Conservation (phyloP, 2,888 invertebrate genomes). For the Tillus elongatus region DNA sequence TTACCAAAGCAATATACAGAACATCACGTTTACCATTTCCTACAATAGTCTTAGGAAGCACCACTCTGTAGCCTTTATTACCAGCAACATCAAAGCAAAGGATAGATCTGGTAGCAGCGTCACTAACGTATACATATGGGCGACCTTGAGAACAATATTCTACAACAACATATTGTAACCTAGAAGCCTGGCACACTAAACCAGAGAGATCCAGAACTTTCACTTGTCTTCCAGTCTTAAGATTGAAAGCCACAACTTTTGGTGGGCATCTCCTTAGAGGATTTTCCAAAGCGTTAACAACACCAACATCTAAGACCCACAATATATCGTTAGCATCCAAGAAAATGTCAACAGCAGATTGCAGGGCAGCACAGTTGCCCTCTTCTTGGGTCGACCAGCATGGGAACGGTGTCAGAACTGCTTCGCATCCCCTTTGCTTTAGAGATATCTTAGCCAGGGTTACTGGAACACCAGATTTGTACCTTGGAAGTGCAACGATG, state of each 20-base stretch:
- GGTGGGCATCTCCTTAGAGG: constrained; percentile 51
- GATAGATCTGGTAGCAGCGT: constrained; percentile 43
- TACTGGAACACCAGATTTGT: constrained; percentile 51
- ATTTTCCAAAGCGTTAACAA: constrained; percentile 50
- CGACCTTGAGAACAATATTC: constrained; percentile 48
- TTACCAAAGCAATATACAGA: constrained; percentile 48
- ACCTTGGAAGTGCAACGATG: constrained; percentile 52
- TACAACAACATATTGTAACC: constrained; percentile 50
- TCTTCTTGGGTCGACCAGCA: constrained; percentile 64
- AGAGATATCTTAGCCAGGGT: constrained; percentile 50
- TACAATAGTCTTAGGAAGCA: constrained; percentile 47
- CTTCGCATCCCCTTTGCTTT: constrained; percentile 43
- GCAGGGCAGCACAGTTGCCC: constrained; percentile 57
- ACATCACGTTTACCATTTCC: constrained; percentile 45
- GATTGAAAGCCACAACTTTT: constrained; percentile 51
- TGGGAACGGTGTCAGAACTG: constrained; percentile 53
- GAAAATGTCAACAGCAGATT: constrained; percentile 60
- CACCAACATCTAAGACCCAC: constrained; percentile 53
- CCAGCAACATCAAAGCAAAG: constrained; percentile 46
- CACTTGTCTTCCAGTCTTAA: constrained; percentile 49
- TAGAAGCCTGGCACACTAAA: constrained; percentile 44
- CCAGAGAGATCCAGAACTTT: constrained; percentile 49
- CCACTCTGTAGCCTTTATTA: constrained; percentile 46
- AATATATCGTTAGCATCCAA: constrained; percentile 50
- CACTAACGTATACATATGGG: constrained; percentile 43